Evolutionary conservation across 2,888 invertebrate genomes (phyloP), one percentile per base, ranked within the genome.

Genomic region (Scaptomyza cyrtandrae): DNA sequence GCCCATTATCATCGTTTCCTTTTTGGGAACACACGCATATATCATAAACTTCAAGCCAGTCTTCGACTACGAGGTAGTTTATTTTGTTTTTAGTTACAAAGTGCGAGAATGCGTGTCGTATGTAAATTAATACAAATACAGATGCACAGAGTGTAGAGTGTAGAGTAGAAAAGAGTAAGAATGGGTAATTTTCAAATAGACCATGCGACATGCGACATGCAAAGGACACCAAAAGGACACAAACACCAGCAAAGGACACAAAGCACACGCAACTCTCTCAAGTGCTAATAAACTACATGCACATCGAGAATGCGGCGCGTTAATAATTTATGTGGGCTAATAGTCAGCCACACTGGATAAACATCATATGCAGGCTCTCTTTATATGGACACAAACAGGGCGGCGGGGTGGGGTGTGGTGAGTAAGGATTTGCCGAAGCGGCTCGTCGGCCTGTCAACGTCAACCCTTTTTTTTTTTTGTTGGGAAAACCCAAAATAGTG

Each of bases 271-370:
- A 48, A 48, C 45, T 58, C 71, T 82, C 78, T 84, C 78, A 88
- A 88, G 89, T 89, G 89, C 80, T 89, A 86, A 83, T 89, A 89
- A 88, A 89, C 89, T 83, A 83, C 81, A 80, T 78, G 75, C 80
- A 83, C 76, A 82, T 69, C 72, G 65, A 67, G 56, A 78, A 77
- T 75, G 50, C 50, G 49, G 73, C 74, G 77, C 83, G 75, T 89
- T 85, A 79, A 83, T 88, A 89, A 88, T 89, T 88, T 83, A 89
- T 83, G 80, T 69, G 71, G 64, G 58, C 84, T 84, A 84, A 81
- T 82, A 82, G 81, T 69, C 70, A 64, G 64, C 56, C 59, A 63
- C 57, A 64, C 49, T 65, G 72, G 72, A 71, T 73, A 76, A 63
- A 75, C 81, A 86, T 85, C 86, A 83, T 78, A 86, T 83, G 86